These are phyloP conservation scores for Kryptopterus vitreolus DNA, from an alignment of 2,797 vertebrate genomes.

Conservation along the genomic window DNA sequence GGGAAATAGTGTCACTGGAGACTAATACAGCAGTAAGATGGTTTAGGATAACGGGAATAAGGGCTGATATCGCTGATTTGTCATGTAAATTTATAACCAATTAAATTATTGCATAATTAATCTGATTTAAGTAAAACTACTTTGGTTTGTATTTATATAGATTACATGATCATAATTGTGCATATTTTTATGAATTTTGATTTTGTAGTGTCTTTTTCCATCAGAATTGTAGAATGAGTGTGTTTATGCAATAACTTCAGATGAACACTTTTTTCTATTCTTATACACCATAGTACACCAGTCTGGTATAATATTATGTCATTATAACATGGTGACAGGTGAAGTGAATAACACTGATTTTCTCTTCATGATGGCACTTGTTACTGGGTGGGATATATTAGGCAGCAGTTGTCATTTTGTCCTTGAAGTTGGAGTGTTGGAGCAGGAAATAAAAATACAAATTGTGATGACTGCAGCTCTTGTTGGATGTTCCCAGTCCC, in stretches of 20 bases:
- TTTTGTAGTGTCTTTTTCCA: neutral
- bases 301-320: too few relatives aligned
- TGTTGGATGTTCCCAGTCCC: too few relatives aligned
- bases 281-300: neutral
- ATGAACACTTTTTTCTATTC: neutral
- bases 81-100: neutral
- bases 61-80: neutral
- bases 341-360: too few relatives aligned
- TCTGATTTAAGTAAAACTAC: neutral
- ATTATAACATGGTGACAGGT: too few relatives aligned
- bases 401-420: too few relatives aligned
- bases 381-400: too few relatives aligned
- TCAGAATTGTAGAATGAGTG: neutral
- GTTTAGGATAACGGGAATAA: neutral
- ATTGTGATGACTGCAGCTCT: too few relatives aligned
- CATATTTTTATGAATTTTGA: neutral
- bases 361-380: too few relatives aligned
- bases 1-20: neutral
- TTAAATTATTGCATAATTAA: neutral
- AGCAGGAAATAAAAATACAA: too few relatives aligned
- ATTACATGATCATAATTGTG: too few relatives aligned
- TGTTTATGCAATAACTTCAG: neutral
- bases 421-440: too few relatives aligned
- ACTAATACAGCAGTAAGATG: slow-evolving; percentile 6
- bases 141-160: neutral